These are phyloP conservation scores for Steinernema khuongi DNA, from an alignment of 1,140 invertebrate species.

Conservation along the genomic window DNA sequence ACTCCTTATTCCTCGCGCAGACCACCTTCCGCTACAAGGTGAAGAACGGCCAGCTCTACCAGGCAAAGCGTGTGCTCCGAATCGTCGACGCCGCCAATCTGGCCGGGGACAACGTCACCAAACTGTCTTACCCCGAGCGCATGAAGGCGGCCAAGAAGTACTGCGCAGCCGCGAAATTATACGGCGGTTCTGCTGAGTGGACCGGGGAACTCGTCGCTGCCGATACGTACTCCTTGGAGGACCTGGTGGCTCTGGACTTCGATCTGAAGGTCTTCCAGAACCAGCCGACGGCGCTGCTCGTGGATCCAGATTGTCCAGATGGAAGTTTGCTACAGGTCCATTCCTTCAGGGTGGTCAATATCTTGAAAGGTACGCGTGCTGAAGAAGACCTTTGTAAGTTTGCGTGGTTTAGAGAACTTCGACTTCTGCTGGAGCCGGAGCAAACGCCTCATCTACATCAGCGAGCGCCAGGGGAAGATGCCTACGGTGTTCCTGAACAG, in stretches of 20 bases:
- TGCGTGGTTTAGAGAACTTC: background rate
- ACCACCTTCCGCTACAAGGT: background rate
- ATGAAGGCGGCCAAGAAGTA: conserved; percentile 37
- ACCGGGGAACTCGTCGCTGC: background rate
- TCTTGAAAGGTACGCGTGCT: background rate
- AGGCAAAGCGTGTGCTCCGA: conserved; percentile 18
- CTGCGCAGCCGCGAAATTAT: background rate
- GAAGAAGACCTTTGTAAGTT: background rate
- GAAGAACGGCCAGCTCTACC: background rate
- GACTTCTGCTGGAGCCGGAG: conserved; percentile 4
- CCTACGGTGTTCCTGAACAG: background rate
- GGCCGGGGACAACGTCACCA: conserved; percentile 32
- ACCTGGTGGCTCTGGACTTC: background rate
- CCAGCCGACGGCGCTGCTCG: background rate
- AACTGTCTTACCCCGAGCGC: conserved; percentile 26
- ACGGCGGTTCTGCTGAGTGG: background rate
- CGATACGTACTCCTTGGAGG: background rate
- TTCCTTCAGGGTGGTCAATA: background rate
- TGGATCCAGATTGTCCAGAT: background rate
- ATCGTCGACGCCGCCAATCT: conserved; percentile 38
- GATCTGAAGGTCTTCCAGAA: background rate
- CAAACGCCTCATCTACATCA: background rate
- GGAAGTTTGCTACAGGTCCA: background rate
- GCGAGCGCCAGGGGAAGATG: background rate
- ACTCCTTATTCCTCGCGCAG: background rate